Percentiles rank a stretch among this genome's conserved stretches.
Conservation (phyloP, 2,888 invertebrate species). For the Amiota communis region DNA sequence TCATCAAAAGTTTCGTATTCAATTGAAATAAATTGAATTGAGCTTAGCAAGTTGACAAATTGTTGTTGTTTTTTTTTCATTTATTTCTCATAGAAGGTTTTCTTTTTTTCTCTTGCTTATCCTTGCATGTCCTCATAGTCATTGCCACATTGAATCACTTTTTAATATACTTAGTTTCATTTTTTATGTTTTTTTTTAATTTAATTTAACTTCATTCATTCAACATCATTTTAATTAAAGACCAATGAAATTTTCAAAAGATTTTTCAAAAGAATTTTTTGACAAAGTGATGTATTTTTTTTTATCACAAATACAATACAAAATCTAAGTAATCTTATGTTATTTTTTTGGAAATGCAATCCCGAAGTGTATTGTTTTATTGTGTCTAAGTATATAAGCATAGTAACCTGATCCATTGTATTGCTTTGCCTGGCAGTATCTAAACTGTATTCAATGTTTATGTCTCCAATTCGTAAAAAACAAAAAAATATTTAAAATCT, state of each 20-base stretch:
- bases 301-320: neutral
- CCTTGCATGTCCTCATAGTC: too few species aligned
- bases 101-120: too few species aligned
- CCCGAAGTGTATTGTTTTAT: constrained; percentile 18
- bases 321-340: neutral
- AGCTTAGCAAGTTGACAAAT: too few species aligned
- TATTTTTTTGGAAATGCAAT: constrained; percentile 23
- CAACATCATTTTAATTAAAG: neutral
- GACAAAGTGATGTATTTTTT: neutral
- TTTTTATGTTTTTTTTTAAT: neutral
- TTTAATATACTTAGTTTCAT: too few species aligned
- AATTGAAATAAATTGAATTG: too few species aligned
- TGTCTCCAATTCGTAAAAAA: constrained; percentile 17
- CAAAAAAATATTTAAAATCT: neutral
- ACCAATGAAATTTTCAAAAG: neutral
- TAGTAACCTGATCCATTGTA: constrained; percentile 60
- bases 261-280: neutral
- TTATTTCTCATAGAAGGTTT: too few species aligned
- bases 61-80: too few species aligned
- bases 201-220: neutral
- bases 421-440: constrained; percentile 74
- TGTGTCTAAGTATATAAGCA: too few species aligned
- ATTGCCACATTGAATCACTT: too few species aligned
- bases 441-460: constrained; percentile 39
- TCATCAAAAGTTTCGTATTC: neutral